Evolutionary conservation across 2,113 vertebrate species (phyloP), one percentile per base, ranked within the genome.

Genomic region (Megaceryle torquata): DNA sequence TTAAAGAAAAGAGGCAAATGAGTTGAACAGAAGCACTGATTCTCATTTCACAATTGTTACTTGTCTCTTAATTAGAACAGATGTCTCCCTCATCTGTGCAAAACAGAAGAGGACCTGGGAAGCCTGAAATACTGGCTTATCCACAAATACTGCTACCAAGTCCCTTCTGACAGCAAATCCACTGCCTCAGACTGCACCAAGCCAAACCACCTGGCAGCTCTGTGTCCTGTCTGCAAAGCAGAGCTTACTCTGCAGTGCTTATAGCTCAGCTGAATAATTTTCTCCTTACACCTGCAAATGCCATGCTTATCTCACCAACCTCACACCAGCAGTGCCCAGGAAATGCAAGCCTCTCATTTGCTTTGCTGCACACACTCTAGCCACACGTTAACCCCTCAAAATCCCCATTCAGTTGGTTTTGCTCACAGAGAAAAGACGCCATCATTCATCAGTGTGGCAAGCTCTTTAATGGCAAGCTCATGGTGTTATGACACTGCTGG

Each of bases 391-490:
- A 43, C 6, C 50, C 19, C 22, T n/a, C 50, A 37, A 44, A 88
- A 46, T 51, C 25, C 43, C 21, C 4, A 0, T 21, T 35, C 13
- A 54, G 39, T 19, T 91, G 25, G 61, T 70, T 76, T 90, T 77
- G 35, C 37, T 83, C 67, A 74, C 46, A 86, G 37, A 92, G 51
- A 77, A 87, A 97, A 89, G 74, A 97, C 72, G 51, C 82, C 54
- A 60, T 50, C 50, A 46, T 33, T 31, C 95, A 77, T 33, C 60
- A 83, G 82, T 96, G 92, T 84, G 78, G 88, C 75, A 97, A 97
- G 91, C 79, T 97, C 93, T 98, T 97, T 98, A 98, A 98, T 98
- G 95, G 95, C 96, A 97, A 97, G 92, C 88, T 78, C 35, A 39
- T 25, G 53, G 79, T 90, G 75, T 88, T 93, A 97, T n/a, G 41